Percentiles rank a stretch among this genome's conserved stretches.
These are phyloP conservation scores for Harpagoxenus sublaevis DNA, from an alignment of 2,888 invertebrate species.

Conservation along the genomic window DNA sequence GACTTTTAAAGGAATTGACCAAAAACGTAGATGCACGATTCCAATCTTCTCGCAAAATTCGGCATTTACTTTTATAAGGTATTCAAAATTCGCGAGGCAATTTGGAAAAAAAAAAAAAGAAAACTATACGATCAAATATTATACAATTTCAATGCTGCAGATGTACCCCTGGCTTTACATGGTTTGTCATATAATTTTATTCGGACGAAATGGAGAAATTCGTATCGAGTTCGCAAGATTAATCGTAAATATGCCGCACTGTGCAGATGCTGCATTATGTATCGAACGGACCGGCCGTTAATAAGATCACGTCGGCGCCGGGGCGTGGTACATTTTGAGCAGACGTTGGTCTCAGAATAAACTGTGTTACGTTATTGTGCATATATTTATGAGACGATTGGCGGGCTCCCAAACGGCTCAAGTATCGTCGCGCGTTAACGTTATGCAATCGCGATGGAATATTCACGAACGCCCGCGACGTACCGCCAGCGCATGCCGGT, in stretches of 20 bases:
- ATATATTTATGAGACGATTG: conserved; percentile 74
- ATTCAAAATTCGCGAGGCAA: too few species aligned
- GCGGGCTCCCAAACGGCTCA: conserved; percentile 68
- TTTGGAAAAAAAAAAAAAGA: too few species aligned
- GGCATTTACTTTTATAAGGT: too few species aligned
- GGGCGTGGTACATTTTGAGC: conserved; percentile 54
- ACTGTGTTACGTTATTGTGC: conserved; percentile 74
- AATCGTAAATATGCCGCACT: conserved; percentile 4
- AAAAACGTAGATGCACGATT: not conserved
- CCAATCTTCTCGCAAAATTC: too few species aligned
- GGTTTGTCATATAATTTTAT: too few species aligned
- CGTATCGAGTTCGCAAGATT: not conserved
- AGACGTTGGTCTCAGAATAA: conserved; percentile 69
- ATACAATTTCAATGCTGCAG: too few species aligned
- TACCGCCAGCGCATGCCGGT: not conserved
- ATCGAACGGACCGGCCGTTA: conserved; percentile 36
- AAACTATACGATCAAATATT: too few species aligned
- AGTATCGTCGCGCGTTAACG: conserved; percentile 46
- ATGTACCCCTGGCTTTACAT: too few species aligned
- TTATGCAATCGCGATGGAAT: conserved; percentile 44
- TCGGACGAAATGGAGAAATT: not conserved
- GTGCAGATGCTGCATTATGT: conserved; percentile 24
- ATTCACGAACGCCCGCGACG: conserved; percentile 25
- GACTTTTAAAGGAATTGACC: not conserved
- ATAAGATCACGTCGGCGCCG: conserved; percentile 53